These are phyloP conservation scores for Spilarctia lutea DNA, from an alignment of 2,888 invertebrate genomes.

Conservation along the genomic window DNA sequence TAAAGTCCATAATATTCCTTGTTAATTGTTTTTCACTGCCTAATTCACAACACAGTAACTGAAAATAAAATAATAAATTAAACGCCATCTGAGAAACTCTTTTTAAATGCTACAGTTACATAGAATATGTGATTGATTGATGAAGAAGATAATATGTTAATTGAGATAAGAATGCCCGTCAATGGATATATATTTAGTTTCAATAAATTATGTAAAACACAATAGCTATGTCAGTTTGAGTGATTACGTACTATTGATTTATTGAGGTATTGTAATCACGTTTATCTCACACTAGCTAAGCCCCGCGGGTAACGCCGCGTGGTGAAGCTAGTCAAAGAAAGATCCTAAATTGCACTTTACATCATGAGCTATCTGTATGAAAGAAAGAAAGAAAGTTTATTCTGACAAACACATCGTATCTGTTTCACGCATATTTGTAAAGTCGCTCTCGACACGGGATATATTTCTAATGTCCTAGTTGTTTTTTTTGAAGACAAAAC, in stretches of 20 bases:
- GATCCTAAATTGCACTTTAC: no score
- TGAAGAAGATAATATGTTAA: background rate
- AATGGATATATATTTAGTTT: background rate
- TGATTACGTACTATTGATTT: conserved; percentile 1
- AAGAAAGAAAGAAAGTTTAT: no score
- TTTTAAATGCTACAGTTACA: background rate
- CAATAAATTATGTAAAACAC: background rate
- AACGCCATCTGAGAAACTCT: background rate
- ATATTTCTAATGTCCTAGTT: no score
- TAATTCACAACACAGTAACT: background rate
- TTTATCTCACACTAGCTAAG: background rate
- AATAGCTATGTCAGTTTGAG: background rate
- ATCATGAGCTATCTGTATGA: no score
- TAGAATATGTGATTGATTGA: no score
- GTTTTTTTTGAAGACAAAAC: background rate
- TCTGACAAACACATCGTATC: no score
- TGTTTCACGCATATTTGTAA: no score
- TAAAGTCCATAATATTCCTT: background rate
- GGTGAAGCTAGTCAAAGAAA: no score
- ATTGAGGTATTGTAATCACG: background rate
- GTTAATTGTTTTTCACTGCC: background rate
- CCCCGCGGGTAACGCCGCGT: no score
- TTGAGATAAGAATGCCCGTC: background rate
- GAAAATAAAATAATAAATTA: background rate
- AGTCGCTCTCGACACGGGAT: no score